Percentiles rank a stretch among this genome's conserved stretches.
Evolutionary conservation across 2,888 invertebrate genomes (phyloP).

Genomic region (Ommatoiulus sabulosus): DNA sequence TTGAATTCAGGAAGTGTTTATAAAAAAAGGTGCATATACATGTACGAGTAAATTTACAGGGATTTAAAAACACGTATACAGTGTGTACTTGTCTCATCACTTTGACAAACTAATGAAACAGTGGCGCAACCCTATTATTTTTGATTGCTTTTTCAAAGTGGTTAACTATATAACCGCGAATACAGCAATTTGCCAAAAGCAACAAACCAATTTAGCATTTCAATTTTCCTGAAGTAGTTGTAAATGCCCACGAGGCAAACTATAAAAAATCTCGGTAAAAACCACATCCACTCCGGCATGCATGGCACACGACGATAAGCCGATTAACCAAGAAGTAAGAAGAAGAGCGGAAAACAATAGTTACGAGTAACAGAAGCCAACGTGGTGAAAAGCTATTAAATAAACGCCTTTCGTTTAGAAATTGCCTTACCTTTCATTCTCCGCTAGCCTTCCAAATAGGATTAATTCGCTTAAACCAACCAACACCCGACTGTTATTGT

Average conservation of each 20-base stretch:
- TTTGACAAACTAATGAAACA: background rate
- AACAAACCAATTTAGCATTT: background rate
- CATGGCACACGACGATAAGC: background rate
- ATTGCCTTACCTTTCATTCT: background rate
- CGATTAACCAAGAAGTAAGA: background rate
- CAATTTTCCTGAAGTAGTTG: background rate
- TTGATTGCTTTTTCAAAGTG: background rate
- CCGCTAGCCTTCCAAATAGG: no score
- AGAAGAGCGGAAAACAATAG: background rate
- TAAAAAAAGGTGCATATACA: no score
- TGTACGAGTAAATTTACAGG: no score
- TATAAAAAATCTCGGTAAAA: background rate
- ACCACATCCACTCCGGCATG: background rate
- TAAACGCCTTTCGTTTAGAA: background rate
- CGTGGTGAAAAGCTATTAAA: background rate
- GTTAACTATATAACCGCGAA: background rate
- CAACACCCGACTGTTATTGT: background rate
- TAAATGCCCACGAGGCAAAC: background rate
- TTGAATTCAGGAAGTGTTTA: no score
- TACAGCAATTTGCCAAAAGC: background rate
- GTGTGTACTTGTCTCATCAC: no score
- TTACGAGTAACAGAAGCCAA: background rate
- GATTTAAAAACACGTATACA: no score
- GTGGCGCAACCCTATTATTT: background rate
- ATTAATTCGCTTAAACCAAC: background rate